These are phyloP conservation scores for Tachina grossa DNA, from an alignment of 2,888 invertebrate species.

Conservation along the genomic window DNA sequence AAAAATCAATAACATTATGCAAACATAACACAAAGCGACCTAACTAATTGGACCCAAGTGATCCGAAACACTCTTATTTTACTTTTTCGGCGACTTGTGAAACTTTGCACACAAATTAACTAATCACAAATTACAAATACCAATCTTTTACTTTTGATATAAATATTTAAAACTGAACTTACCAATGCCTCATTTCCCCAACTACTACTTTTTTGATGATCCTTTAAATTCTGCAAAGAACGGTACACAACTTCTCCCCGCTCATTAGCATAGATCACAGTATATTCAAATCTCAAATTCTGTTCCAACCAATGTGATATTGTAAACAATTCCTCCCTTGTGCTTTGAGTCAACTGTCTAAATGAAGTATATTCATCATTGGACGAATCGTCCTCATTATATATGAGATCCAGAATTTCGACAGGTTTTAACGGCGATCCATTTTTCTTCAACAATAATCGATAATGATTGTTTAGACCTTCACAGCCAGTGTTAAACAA, in stretches of 20 bases:
- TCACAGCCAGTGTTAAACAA: conserved; percentile 91
- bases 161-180: conserved; percentile 75
- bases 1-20: too few species aligned
- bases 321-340: conserved; percentile 88
- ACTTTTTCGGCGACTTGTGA: too few species aligned
- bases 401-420: conserved; percentile 93
- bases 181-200: conserved; percentile 90
- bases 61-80: too few species aligned
- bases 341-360: conserved; percentile 88
- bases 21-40: too few species aligned
- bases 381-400: conserved; percentile 90
- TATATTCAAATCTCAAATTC: conserved; percentile 88
- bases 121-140: too few species aligned
- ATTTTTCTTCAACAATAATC: conserved; percentile 91
- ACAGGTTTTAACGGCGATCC: conserved; percentile 88
- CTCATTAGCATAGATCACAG: conserved; percentile 89
- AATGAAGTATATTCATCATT: conserved; percentile 86
- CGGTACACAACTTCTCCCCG: conserved; percentile 90
- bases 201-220: conserved; percentile 90
- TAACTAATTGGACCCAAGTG: too few species aligned
- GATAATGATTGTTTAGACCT: conserved; percentile 93
- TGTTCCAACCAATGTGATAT: conserved; percentile 94
- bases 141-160: too few species aligned
- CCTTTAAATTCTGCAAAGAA: conserved; percentile 90
- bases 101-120: too few species aligned